Base-by-base conservation (phyloP, 2,888 invertebrate species). In the Adelphocoris suturalis region DNA sequence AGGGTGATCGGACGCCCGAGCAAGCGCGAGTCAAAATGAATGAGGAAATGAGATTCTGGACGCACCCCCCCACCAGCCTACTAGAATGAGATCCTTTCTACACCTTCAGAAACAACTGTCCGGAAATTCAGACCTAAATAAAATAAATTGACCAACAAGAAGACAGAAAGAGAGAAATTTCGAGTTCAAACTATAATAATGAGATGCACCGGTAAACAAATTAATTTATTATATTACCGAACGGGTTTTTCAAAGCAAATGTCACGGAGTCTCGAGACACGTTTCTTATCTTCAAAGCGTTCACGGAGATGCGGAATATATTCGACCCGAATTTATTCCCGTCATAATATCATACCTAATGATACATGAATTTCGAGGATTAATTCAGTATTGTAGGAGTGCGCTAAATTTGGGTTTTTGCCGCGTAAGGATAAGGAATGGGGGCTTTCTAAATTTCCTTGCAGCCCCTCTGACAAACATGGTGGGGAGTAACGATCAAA, bases 401-500 rank as follows among this genome's bases (percentile, higher is more conserved):
- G 37, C 37, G 37, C 7, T 37, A 37, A 37, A 37, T 37, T 37
- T 2, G 37, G 37, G 37, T 2, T 37, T 37, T 37, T 37, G 37
- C 37, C 37, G 37, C 37, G 37, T 37, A 37, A 37, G 37, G 37
- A 37, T 37, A 7, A 37, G 37, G 37, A 37, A 37, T 4, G 7
- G 68, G 19, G 23, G 23, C 68, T 68, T 23, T 68, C 68, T 68
- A 68, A 68, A 68, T 68, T 37, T 68, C 68, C 4, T 68, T 23
- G 68, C 68, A 23, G 68, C n/a, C n/a, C n/a, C n/a, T 68, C 61
- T 61, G 68, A 27, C 68, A 68, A 37, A 68, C 68, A 68, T 68
- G 68, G 68, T 23, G 68, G 68, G 68, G 68, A 61, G 61, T 11
- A 68, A 68, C 68, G 68, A 68, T 68, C 68, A 68, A 12, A 68